Evolutionary conservation across 2,888 invertebrate genomes (phyloP).

Genomic region (Drosophila pullipes): DNA sequence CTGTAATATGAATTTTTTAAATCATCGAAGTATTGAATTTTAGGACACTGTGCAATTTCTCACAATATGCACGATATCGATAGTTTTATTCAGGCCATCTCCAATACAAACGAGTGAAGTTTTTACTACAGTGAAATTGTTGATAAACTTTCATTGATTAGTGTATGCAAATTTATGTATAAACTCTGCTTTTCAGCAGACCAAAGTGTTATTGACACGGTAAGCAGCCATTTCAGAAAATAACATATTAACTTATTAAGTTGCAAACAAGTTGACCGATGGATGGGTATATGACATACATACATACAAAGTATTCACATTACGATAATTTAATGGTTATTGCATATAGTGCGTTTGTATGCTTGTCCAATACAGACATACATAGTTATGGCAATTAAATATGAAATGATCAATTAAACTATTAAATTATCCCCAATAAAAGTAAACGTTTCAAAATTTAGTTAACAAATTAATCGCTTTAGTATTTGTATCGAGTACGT

Average conservation of each 20-base stretch:
- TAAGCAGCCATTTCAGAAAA: slow-evolving; percentile 1
- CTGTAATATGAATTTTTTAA: slow-evolving; percentile 16
- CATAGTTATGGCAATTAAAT: neutral
- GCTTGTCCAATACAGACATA: neutral
- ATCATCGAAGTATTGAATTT: neutral
- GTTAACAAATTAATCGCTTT: neutral
- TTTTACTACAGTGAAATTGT: slow-evolving; percentile 8
- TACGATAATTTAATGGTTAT: neutral
- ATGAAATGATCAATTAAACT: neutral
- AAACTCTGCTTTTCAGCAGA: slow-evolving; percentile 22
- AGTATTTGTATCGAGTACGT: slow-evolving; percentile 15
- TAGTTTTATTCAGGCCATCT: slow-evolving; percentile 8
- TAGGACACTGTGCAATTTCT: neutral
- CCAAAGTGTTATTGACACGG: neutral
- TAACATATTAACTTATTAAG: neutral
- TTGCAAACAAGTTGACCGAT: slow-evolving; percentile 4
- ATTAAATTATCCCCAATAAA: neutral
- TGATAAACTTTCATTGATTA: neutral
- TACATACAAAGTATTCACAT: neutral
- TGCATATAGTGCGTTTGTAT: neutral
- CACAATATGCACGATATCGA: slow-evolving; percentile 15
- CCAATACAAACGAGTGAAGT: slow-evolving; percentile 1
- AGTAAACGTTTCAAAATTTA: neutral
- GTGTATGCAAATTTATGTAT: slow-evolving; percentile 4
- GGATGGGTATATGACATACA: slow-evolving; percentile 3